Base-by-base conservation (phyloP, 1,140 invertebrate species). In the Heliconius hewitsoni region DNA sequence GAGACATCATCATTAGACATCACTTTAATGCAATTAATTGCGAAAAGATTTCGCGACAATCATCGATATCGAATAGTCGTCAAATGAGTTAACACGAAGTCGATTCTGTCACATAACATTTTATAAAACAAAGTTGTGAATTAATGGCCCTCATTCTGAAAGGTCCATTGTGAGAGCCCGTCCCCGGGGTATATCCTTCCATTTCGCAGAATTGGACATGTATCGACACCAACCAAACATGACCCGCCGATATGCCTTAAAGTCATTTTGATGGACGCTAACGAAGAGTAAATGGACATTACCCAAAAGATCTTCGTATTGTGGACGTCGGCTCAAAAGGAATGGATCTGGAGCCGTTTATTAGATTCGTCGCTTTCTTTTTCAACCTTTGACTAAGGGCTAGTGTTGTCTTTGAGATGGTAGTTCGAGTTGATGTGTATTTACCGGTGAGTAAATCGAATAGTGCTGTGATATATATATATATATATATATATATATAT, bases 51-150 rank as follows among this genome's bases (percentile, higher is more conserved):
- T 74, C 75, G 77, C 74, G 80, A 82, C 82, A 78, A 86, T 37
- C 85, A 84, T 86, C 85, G 81, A 82, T 83, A 84, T 82, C 85
- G 85, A 92, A 90, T 90, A 88, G 89, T 91, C 86, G 85, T 84
- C 88, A 89, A 90, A 91, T 90, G 88, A 90, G 87, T 82, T 90
- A 84, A 82, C 87, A 87, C 87, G 87, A 89, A 85, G 91, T 92
- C 90, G 86, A 90, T 90, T 89, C 86, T 86, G 91, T 93, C 91
- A 88, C 89, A 89, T 86, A 84, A 84, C 88, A 87, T 88, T 91
- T 91, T 92, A 90, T 92, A 91, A 92, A 93, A 93, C 91, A 94
- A 93, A 92, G 91, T 93, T 91, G 87, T 86, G 91, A 93, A 93
- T 94, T 94, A 94, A 93, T 93, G 90, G 90, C 83, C 83, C 88